Evolutionary conservation across 2,888 invertebrate species (phyloP).

Genomic region (Chironomus tentans): DNA sequence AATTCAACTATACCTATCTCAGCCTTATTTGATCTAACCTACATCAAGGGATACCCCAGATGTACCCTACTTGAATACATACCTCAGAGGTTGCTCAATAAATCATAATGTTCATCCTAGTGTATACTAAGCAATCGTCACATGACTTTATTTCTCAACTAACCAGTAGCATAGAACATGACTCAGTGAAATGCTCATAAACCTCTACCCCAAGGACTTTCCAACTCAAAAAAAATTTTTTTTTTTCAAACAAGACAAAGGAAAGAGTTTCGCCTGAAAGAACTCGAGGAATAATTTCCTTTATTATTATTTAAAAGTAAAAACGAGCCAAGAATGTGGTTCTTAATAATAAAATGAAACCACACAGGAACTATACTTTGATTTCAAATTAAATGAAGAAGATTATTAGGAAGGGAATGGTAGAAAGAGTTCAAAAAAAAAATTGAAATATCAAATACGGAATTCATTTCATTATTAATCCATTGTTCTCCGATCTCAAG

Average conservation of each 20-base stretch:
- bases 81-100: too few species aligned
- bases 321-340: background rate
- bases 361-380: slow-evolving; percentile 14
- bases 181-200: too few species aligned
- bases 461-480: slow-evolving; percentile 21
- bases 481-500: slow-evolving; percentile 18
- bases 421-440: background rate
- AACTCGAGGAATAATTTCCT: background rate
- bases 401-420: background rate
- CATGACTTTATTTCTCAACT: too few species aligned
- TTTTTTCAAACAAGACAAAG: background rate
- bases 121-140: too few species aligned
- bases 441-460: slow-evolving; percentile 22
- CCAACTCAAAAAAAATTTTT: background rate
- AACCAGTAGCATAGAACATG: too few species aligned
- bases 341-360: background rate
- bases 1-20: too few species aligned
- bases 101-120: too few species aligned
- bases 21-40: too few species aligned
- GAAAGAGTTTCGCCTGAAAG: background rate
- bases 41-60: too few species aligned
- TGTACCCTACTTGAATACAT: too few species aligned
- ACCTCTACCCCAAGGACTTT: too few species aligned
- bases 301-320: background rate
- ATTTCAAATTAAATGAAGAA: background rate